Percentiles rank a stretch among this genome's conserved stretches.
Evolutionary conservation across 2,888 invertebrate genomes (phyloP).

Genomic region (Pristionchus entomophagus): DNA sequence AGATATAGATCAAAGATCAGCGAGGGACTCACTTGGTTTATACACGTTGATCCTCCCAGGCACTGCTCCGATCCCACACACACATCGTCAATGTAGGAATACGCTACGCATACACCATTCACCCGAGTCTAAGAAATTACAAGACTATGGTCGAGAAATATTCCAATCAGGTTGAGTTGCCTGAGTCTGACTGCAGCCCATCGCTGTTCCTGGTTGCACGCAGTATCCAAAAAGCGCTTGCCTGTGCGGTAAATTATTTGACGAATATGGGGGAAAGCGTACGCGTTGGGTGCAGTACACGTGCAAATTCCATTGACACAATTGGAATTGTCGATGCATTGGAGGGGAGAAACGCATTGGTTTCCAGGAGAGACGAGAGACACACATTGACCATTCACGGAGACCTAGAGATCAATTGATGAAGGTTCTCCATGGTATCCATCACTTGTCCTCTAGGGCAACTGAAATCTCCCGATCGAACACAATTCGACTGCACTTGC

Average conservation of each 20-base stretch:
- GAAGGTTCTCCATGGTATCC: too few species aligned
- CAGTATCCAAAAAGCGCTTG: not conserved
- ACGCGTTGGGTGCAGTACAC: not conserved
- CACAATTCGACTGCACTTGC: not conserved
- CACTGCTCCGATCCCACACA: conserved; percentile 29
- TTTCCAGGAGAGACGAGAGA: not conserved
- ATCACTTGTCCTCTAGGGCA: not conserved
- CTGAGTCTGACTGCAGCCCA: not conserved
- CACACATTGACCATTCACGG: conserved; percentile 9
- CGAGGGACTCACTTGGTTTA: too few species aligned
- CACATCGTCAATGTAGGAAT: not conserved
- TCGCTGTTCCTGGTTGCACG: not conserved
- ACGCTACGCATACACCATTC: not conserved
- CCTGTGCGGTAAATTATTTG: not conserved
- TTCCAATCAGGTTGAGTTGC: not conserved
- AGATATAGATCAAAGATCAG: too few species aligned
- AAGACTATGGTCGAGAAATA: too few species aligned
- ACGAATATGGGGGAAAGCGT: not conserved
- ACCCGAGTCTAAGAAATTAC: not conserved
- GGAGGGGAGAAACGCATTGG: not conserved
- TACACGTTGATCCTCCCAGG: not conserved
- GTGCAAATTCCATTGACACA: not conserved
- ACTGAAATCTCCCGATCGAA: not conserved
- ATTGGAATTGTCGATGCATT: conserved; percentile 38
- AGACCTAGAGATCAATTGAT: not conserved